Percentiles rank a stretch among this genome's conserved stretches.
These are phyloP conservation scores for Ciconia nigra DNA, from an alignment of 2,797 vertebrate species.

Conservation along the genomic window DNA sequence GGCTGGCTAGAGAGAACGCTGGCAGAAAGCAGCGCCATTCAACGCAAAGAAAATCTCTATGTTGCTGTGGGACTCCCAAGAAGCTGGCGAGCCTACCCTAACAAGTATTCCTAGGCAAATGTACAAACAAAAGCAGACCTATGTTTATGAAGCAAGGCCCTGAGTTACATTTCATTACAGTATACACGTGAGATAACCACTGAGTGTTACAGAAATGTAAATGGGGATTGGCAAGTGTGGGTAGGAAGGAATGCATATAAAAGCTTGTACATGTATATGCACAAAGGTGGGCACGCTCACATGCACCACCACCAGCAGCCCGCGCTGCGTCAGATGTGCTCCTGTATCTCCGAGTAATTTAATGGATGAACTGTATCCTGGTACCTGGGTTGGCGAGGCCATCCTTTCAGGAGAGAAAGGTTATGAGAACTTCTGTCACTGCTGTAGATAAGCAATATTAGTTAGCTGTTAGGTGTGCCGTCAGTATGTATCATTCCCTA, in stretches of 20 bases:
- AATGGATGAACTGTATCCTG: not conserved
- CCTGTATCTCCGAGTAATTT: not conserved
- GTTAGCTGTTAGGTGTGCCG: not conserved
- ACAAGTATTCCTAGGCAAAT: not conserved
- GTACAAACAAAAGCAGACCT: not conserved
- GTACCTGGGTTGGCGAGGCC: not conserved
- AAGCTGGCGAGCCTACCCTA: not conserved
- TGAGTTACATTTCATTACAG: not conserved
- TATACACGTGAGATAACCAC: fast-evolving
- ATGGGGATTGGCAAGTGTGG: not conserved
- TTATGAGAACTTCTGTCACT: not conserved
- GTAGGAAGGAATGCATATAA: not conserved
- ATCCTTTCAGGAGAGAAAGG: not conserved
- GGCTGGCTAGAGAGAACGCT: not conserved
- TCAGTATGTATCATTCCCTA: not conserved
- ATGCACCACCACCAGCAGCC: not conserved
- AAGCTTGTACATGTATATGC: not conserved
- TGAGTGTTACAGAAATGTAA: not conserved
- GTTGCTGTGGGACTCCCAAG: not conserved
- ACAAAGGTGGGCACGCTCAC: not conserved
- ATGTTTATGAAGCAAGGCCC: not conserved
- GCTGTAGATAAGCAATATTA: not conserved
- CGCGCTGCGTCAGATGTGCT: not conserved
- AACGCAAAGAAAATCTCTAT: not conserved
- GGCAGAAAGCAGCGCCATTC: not conserved